Evolutionary conservation across 2,113 vertebrate species (phyloP).

Genomic region (Grantiella picta): DNA sequence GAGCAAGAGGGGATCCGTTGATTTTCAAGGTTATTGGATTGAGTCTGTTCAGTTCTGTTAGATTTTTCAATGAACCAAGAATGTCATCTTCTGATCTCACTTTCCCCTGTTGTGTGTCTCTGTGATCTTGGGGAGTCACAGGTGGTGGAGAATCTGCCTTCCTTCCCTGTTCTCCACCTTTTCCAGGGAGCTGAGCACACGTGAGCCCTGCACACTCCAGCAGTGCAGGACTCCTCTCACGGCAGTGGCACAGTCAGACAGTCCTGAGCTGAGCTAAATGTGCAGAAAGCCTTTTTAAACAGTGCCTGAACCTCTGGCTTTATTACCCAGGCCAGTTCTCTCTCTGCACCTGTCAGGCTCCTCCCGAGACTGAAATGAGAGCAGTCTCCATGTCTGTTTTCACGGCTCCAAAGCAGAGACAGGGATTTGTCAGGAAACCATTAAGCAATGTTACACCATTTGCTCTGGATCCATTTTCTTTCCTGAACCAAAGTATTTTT

Average conservation of each 20-base stretch:
- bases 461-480: conserved; percentile 51
- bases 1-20: not conserved
- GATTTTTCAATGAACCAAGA: not conserved
- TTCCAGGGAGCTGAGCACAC: not conserved
- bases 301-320: not conserved
- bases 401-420: conserved; percentile 24
- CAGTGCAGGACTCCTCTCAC: not conserved
- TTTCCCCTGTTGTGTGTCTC: not conserved
- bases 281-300: not conserved
- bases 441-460: conserved; percentile 19
- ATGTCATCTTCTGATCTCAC: not conserved
- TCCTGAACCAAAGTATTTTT: conserved; percentile 20
- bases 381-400: not conserved
- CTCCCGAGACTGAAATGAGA: conserved; percentile 33
- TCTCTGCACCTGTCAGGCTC: conserved; percentile 57
- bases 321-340: conserved; percentile 7
- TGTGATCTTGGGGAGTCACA: fast-evolving
- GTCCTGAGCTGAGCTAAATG: not conserved
- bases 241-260: not conserved
- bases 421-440: conserved; percentile 48
- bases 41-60: not conserved
- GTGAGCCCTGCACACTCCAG: not conserved
- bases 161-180: not conserved
- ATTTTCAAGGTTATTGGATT: not conserved
- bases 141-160: not conserved